Evolutionary conservation across 2,113 vertebrate genomes (phyloP).

Genomic region (Corythornis vintsioides): DNA sequence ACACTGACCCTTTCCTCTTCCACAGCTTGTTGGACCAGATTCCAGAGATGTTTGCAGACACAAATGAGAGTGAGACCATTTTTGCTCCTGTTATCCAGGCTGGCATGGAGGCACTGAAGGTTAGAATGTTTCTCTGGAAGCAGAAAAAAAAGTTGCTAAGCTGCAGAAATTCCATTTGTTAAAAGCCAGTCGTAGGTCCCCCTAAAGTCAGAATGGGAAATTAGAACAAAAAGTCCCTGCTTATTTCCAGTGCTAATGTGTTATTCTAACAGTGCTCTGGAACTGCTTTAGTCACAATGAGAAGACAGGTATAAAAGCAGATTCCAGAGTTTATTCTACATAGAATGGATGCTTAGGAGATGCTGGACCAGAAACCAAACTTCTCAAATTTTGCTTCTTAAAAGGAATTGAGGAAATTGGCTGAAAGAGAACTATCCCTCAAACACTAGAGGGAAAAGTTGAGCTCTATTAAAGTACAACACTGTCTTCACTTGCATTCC

Average conservation of each 20-base stretch:
- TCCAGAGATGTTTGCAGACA: constrained; percentile 95
- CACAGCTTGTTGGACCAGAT: constrained; percentile 92
- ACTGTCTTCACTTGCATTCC: neutral
- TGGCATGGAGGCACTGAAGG: constrained; percentile 94
- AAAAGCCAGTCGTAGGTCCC: neutral
- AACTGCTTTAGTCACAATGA: neutral
- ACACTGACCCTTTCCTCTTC: neutral
- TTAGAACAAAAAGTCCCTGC: neutral
- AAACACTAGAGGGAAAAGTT: neutral
- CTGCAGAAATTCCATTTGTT: neutral
- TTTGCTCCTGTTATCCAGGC: constrained; percentile 93
- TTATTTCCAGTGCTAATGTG: neutral
- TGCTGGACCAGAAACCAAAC: no score
- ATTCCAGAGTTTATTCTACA: neutral
- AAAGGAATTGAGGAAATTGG: neutral
- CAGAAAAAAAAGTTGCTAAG: neutral
- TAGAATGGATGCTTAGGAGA: neutral
- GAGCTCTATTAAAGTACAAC: neutral
- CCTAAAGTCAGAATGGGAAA: neutral
- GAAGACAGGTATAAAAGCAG: neutral
- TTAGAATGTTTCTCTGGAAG: constrained; percentile 60
- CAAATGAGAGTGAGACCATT: constrained; percentile 91
- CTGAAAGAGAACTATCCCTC: neutral
- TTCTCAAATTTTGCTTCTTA: neutral
- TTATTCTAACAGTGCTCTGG: neutral